Percentiles rank a stretch among this genome's conserved stretches.
Conservation (phyloP, 2,113 vertebrate species). For the Spheniscus mendiculus region DNA sequence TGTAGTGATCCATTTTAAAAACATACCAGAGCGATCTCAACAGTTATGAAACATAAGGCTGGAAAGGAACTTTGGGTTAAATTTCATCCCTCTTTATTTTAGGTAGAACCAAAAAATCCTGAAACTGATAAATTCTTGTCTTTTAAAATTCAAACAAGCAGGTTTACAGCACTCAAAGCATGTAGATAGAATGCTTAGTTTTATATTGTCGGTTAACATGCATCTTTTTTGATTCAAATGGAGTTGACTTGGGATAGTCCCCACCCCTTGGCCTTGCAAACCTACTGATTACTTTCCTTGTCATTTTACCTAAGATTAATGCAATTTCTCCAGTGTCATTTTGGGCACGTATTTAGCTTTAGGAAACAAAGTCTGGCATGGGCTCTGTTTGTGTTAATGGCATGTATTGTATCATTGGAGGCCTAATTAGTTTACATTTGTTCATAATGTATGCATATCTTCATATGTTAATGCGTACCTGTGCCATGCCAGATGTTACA, state of each 20-base stretch:
- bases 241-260: not conserved
- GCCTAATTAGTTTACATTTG: not conserved
- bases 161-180: not conserved
- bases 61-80: not conserved
- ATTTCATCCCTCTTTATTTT: not conserved
- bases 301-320: not conserved
- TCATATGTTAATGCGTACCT: not conserved
- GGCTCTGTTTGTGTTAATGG: not conserved
- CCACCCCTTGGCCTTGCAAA: not conserved
- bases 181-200: not conserved
- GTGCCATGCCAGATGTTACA: not conserved
- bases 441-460: not conserved
- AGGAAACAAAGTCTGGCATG: not conserved
- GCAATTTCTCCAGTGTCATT: not conserved
- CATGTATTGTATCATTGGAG: not conserved
- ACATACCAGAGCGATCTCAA: rapidly evolving
- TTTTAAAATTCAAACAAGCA: not conserved
- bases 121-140: not conserved
- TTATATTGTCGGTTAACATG: not conserved
- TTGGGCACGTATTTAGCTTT: not conserved
- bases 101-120: not conserved
- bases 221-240: not conserved
- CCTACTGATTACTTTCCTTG: not conserved
- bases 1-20: not conserved
- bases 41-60: not conserved